A percentile compares a stretch with the other conserved stretches of the same genome.
Conservation (phyloP, 2,888 invertebrate species). For the Thyatira batis region DNA sequence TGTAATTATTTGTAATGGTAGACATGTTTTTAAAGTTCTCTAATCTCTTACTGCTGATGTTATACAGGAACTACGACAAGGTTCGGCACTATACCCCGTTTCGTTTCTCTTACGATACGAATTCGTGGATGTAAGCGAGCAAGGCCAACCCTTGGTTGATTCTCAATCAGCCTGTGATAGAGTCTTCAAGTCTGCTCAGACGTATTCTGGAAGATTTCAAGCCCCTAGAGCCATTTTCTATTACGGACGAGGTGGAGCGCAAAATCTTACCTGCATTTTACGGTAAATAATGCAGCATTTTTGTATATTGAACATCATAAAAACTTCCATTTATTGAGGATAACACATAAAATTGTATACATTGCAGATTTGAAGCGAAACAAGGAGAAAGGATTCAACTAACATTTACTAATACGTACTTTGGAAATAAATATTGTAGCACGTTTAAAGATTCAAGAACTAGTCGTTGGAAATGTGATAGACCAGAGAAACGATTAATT, state of each 20-base stretch:
- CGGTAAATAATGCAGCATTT: slow-evolving; percentile 57
- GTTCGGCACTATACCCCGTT: slow-evolving; percentile 90
- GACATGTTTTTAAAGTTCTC: neutral
- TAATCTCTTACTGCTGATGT: neutral
- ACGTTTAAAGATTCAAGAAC: slow-evolving; percentile 86
- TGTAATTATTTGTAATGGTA: neutral
- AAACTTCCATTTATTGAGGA: neutral
- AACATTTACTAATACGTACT: slow-evolving; percentile 86
- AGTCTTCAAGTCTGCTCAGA: slow-evolving; percentile 80
- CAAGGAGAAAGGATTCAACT: slow-evolving; percentile 86
- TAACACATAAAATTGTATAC: neutral
- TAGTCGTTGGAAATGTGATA: slow-evolving; percentile 87
- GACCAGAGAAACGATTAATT: slow-evolving; percentile 69
- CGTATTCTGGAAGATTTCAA: slow-evolving; percentile 84
- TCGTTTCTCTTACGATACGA: slow-evolving; percentile 91
- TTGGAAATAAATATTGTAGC: slow-evolving; percentile 86
- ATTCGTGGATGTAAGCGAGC: slow-evolving; percentile 89
- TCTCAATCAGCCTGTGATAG: slow-evolving; percentile 85
- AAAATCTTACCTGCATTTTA: slow-evolving; percentile 88
- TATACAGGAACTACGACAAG: slow-evolving; percentile 85
- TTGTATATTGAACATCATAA: neutral
- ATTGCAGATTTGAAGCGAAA: slow-evolving; percentile 85
- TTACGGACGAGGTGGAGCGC: slow-evolving; percentile 90
- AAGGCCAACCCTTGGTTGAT: slow-evolving; percentile 82
- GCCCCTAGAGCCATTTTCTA: slow-evolving; percentile 91